Percentiles rank a stretch among this genome's conserved stretches.
Evolutionary conservation across 1,140 invertebrate species (phyloP).

Genomic region (Drosophila dunni): DNA sequence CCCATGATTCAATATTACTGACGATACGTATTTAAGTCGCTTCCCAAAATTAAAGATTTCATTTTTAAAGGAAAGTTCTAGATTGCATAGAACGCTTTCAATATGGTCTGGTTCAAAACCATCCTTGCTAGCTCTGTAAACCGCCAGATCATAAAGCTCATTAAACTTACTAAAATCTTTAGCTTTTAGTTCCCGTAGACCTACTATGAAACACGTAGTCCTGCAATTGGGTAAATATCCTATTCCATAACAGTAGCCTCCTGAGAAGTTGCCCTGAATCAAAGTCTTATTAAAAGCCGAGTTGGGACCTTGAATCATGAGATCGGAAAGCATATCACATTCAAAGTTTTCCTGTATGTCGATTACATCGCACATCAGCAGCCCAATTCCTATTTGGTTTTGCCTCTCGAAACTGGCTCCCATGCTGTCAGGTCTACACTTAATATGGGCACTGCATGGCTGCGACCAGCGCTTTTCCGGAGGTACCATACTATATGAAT

Average conservation of each 20-base stretch:
- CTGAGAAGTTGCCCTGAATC: conserved; percentile 94
- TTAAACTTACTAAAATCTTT: conserved; percentile 90
- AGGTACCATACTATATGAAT: conserved; percentile 88
- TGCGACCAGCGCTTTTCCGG: conserved; percentile 89
- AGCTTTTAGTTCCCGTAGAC: conserved; percentile 91
- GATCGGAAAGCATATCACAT: conserved; percentile 90
- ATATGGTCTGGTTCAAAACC: conserved; percentile 93
- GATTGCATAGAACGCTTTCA: conserved; percentile 93
- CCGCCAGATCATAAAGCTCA: conserved; percentile 90
- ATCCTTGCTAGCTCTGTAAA: conserved; percentile 88
- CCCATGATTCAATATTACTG: conserved; percentile 94
- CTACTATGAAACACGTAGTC: conserved; percentile 92
- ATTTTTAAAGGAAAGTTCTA: conserved; percentile 94
- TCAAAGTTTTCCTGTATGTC: conserved; percentile 92
- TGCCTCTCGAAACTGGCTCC: conserved; percentile 91
- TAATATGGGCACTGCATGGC: conserved; percentile 87
- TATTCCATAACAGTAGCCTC: conserved; percentile 90
- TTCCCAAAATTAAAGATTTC: conserved; percentile 94
- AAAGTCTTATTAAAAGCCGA: conserved; percentile 95
- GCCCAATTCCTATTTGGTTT: conserved; percentile 91
- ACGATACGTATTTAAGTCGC: conserved; percentile 88
- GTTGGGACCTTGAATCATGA: conserved; percentile 94
- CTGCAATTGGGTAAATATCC: conserved; percentile 89
- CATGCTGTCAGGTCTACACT: conserved; percentile 91
- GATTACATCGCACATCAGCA: conserved; percentile 91